Percentiles rank a stretch among this genome's conserved stretches.
These are phyloP conservation scores for Chrysolina haemoptera DNA, from an alignment of 2,888 invertebrate species.

Conservation along the genomic window DNA sequence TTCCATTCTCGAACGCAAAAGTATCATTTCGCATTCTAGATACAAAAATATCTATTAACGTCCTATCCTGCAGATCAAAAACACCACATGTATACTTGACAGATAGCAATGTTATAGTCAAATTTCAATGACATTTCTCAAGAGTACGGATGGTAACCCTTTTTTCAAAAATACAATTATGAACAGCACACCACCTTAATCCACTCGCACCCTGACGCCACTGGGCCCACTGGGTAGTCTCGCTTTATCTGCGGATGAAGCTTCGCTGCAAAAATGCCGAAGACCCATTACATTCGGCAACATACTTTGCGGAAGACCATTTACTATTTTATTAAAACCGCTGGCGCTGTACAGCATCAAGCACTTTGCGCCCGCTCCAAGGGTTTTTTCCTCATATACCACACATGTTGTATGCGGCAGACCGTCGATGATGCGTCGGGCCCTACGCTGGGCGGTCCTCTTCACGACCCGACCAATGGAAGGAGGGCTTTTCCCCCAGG, in stretches of 20 bases:
- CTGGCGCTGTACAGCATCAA: slow-evolving; percentile 30
- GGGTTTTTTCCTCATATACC: slow-evolving; percentile 60
- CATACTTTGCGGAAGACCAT: slow-evolving; percentile 55
- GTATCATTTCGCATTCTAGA: too few relatives aligned
- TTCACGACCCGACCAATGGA: slow-evolving; percentile 51
- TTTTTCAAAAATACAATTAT: too few relatives aligned
- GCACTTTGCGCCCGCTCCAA: slow-evolving; percentile 54
- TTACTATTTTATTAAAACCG: slow-evolving; percentile 54
- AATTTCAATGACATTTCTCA: too few relatives aligned
- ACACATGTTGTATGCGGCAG: slow-evolving; percentile 60
- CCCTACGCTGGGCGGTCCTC: slow-evolving; percentile 47
- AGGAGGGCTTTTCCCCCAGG: slow-evolving; percentile 46
- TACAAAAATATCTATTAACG: too few relatives aligned
- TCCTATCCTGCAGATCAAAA: too few relatives aligned
- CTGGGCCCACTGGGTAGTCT: slow-evolving; percentile 6
- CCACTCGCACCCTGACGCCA: background rate
- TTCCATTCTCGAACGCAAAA: too few relatives aligned
- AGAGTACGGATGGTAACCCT: too few relatives aligned
- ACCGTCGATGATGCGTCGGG: slow-evolving; percentile 45
- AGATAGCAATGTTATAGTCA: too few relatives aligned
- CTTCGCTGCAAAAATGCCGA: slow-evolving; percentile 31
- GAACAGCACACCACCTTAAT: too few relatives aligned
- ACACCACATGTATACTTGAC: too few relatives aligned
- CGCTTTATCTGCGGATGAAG: background rate
- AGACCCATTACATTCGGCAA: slow-evolving; percentile 44